These are phyloP conservation scores for Agonopterix arenella DNA, from an alignment of 2,888 invertebrate genomes.

Conservation along the genomic window DNA sequence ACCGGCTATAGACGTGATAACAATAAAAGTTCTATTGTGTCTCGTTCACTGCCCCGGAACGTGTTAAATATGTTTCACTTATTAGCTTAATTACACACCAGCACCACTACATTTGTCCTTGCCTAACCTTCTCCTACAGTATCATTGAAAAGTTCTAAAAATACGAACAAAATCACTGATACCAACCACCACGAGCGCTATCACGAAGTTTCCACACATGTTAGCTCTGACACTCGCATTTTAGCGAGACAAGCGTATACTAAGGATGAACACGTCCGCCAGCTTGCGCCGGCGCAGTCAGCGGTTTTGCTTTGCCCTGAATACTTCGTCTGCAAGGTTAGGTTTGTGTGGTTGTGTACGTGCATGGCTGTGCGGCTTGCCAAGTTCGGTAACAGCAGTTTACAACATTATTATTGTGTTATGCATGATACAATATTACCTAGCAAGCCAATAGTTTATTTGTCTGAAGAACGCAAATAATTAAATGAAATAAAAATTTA, in stretches of 20 bases:
- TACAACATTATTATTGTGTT: neutral
- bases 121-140: too few species aligned
- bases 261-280: constrained; percentile 36
- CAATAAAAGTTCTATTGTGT: too few species aligned
- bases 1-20: too few species aligned
- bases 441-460: too few species aligned
- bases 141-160: too few species aligned
- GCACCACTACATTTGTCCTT: too few species aligned
- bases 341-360: constrained; percentile 5
- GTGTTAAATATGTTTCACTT: too few species aligned
- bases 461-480: too few species aligned
- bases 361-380: constrained; percentile 9
- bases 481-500: too few species aligned
- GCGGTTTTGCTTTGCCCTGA: constrained; percentile 17
- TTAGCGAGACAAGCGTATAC: constrained; percentile 24
- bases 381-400: constrained; percentile 12
- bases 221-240: constrained; percentile 37
- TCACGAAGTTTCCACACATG: constrained; percentile 54
- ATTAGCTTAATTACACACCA: neutral
- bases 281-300: constrained; percentile 19
- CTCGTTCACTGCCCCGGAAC: too few species aligned
- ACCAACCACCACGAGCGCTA: constrained; percentile 28
- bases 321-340: constrained; percentile 18
- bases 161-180: neutral
- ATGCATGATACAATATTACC: too few species aligned